Percentiles rank a stretch among this genome's conserved stretches.
Evolutionary conservation across 1,140 invertebrate species (phyloP).

Genomic region (Diachasmimorpha longicaudata): DNA sequence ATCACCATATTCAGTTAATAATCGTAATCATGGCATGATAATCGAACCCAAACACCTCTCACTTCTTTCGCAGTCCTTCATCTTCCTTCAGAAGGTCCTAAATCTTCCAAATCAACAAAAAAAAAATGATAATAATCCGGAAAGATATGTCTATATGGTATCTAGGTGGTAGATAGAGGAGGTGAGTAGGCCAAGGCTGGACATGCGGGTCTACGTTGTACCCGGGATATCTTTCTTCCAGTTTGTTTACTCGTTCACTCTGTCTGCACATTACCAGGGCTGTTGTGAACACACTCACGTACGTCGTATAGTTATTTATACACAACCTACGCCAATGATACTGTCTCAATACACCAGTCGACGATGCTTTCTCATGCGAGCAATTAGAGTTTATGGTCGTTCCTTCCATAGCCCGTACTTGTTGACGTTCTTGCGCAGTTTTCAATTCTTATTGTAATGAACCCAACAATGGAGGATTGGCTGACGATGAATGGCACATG

Average conservation of each 20-base stretch:
- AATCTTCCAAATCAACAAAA: neutral
- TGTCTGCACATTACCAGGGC: slow-evolving; percentile 12
- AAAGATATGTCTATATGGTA: slow-evolving; percentile 15
- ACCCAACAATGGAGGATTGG: neutral
- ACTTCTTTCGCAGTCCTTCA: no score
- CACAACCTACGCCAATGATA: neutral
- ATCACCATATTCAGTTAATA: no score
- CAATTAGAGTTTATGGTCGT: neutral
- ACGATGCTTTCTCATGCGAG: neutral
- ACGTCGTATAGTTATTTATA: neutral
- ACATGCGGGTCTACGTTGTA: slow-evolving; percentile 8
- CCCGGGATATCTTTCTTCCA: neutral
- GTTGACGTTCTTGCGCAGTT: neutral
- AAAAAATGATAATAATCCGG: neutral
- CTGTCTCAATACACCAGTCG: neutral
- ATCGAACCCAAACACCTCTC: no score
- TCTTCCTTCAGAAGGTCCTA: neutral
- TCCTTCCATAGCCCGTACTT: neutral
- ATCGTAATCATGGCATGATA: no score
- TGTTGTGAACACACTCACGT: neutral
- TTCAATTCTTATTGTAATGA: neutral
- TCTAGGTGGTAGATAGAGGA: slow-evolving; percentile 19
- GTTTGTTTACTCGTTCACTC: slow-evolving; percentile 18
- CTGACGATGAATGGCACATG: neutral
- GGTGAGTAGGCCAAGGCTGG: slow-evolving; percentile 26